A percentile compares a stretch with the other conserved stretches of the same genome.
These are phyloP conservation scores for Cheilosia vulpina DNA, from an alignment of 2,888 invertebrate species.

Conservation along the genomic window DNA sequence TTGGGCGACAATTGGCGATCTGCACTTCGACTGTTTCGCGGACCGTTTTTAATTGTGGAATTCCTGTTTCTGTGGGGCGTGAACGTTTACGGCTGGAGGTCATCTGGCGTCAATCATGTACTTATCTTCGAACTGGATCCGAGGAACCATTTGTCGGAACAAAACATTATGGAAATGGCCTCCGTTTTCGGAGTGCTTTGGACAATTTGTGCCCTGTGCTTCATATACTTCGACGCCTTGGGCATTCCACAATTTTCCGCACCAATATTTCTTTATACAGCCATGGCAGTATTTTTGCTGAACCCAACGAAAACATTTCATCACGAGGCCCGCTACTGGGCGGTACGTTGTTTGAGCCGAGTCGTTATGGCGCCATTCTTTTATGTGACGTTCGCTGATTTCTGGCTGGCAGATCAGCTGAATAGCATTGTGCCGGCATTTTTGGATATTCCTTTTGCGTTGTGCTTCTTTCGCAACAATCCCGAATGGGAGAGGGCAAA, in stretches of 20 bases:
- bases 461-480: slow-evolving; percentile 89
- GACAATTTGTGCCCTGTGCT: slow-evolving; percentile 88
- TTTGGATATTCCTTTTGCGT: slow-evolving; percentile 90
- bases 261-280: slow-evolving; percentile 88
- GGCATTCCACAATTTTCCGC: slow-evolving; percentile 91
- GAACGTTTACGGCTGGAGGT: slow-evolving; percentile 92
- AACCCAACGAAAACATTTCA: slow-evolving; percentile 91
- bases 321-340: slow-evolving; percentile 91
- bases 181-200: slow-evolving; percentile 91
- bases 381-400: slow-evolving; percentile 92
- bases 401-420: slow-evolving; percentile 93
- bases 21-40: slow-evolving; percentile 91
- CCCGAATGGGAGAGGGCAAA: slow-evolving; percentile 85
- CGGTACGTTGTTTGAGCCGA: slow-evolving; percentile 85
- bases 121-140: slow-evolving; percentile 93
- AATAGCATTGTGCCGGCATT: slow-evolving; percentile 91
- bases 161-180: slow-evolving; percentile 90
- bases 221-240: slow-evolving; percentile 87
- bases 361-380: slow-evolving; percentile 90
- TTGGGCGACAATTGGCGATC: slow-evolving; percentile 86
- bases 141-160: slow-evolving; percentile 89
- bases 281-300: slow-evolving; percentile 88
- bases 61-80: slow-evolving; percentile 91
- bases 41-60: slow-evolving; percentile 90
- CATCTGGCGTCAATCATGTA: slow-evolving; percentile 93